Conservation (phyloP, 2,797 vertebrate species). For the Parauchenoglanis ngamensis region DNA sequence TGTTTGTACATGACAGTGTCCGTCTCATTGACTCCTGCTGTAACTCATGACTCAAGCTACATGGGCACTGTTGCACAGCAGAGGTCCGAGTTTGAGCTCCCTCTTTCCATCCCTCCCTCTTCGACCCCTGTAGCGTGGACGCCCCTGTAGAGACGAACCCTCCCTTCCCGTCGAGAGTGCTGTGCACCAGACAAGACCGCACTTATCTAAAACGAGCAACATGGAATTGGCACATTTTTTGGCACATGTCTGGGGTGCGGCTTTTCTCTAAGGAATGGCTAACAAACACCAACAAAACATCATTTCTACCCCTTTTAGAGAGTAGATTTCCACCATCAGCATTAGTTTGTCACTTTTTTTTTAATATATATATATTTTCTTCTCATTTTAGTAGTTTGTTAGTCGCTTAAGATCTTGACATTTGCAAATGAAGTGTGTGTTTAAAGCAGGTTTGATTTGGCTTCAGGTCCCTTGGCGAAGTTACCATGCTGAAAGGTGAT, state of each 20-base stretch:
- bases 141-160: conserved; percentile 43
- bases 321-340: conserved; percentile 46
- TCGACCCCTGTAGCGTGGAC: conserved; percentile 46
- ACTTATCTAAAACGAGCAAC: background rate
- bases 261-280: conserved; percentile 55
- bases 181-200: conserved; percentile 49
- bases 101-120: conserved; percentile 26
- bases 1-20: conserved; percentile 84
- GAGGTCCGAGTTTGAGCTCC: conserved; percentile 47
- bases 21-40: conserved; percentile 85
- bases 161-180: conserved; percentile 50
- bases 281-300: conserved; percentile 48
- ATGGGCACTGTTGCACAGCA: conserved; percentile 78
- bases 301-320: conserved; percentile 40
- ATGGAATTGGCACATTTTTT: background rate
- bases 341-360: conserved; percentile 27
- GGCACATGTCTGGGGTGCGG: conserved; percentile 51
- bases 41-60: conserved; percentile 88
- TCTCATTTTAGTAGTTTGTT: conserved; percentile 18
- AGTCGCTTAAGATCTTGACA: conserved; percentile 37
- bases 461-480: conserved; percentile 61
- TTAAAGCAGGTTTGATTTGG: conserved; percentile 63
- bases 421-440: conserved; percentile 60
- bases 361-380: background rate
- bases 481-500: conserved; percentile 61